Conservation (phyloP, 2,113 vertebrate species). For the Tyto alba region DNA sequence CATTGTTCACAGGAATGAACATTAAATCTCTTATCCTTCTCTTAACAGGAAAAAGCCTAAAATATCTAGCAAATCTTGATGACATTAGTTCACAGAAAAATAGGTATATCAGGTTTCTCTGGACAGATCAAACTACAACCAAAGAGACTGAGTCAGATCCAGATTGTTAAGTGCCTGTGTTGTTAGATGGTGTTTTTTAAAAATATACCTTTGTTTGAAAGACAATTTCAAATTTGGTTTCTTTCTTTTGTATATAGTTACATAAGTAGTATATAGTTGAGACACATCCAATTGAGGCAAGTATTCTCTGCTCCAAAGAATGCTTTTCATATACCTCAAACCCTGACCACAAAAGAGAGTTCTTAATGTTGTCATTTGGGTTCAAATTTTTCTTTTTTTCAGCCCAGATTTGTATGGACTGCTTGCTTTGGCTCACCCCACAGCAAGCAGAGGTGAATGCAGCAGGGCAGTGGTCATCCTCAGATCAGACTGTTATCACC, state of each 20-base stretch:
- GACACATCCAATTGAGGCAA: background rate
- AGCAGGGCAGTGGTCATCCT: background rate
- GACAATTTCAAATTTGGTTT: background rate
- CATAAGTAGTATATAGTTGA: background rate
- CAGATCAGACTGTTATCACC: background rate
- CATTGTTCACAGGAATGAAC: background rate
- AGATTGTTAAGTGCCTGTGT: background rate
- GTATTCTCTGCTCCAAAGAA: background rate
- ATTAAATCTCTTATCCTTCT: background rate
- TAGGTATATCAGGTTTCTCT: background rate
- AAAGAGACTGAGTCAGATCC: background rate
- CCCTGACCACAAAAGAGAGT: background rate
- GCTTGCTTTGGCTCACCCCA: background rate
- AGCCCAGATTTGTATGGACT: background rate
- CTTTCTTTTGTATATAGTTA: background rate
- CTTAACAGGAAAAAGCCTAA: background rate
- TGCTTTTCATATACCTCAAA: background rate
- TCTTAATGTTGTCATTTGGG: background rate
- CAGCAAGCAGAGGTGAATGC: background rate
- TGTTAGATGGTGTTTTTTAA: background rate
- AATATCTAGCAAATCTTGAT: background rate
- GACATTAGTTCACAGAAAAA: background rate
- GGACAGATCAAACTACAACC: background rate
- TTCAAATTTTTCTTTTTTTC: background rate
- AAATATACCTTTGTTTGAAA: background rate